Evolutionary conservation across 2,797 vertebrate genomes (phyloP).

Genomic region (Carcharodon carcharias): DNA sequence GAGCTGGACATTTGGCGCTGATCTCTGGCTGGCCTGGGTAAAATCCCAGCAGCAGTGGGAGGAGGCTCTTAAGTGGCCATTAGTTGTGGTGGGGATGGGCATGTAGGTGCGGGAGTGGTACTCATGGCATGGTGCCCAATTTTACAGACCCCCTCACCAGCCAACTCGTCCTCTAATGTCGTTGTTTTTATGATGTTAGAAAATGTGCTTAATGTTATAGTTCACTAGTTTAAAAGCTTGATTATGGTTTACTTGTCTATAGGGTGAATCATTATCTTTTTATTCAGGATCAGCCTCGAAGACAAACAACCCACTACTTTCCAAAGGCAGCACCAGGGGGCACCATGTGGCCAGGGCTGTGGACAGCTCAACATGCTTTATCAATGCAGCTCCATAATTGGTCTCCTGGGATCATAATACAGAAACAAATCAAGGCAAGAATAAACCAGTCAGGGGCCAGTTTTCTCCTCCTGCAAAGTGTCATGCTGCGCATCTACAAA

Average conservation of each 20-base stretch:
- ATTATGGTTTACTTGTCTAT: background rate
- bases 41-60: background rate
- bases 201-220: background rate
- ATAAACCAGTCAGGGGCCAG: background rate
- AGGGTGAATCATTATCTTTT: background rate
- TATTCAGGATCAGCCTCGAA: background rate
- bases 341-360: background rate
- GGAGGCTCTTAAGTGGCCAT: background rate
- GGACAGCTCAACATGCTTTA: no score
- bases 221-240: background rate
- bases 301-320: background rate
- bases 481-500: background rate
- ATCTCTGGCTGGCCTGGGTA: background rate
- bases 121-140: background rate
- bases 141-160: background rate
- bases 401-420: background rate
- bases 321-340: constrained; percentile 8
- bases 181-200: background rate
- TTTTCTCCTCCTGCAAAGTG: background rate
- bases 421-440: constrained; percentile 21
- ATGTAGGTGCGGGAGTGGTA: no score
- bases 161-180: background rate
- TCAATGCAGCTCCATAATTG: background rate
- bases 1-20: no score
- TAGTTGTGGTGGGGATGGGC: background rate